Evolutionary conservation across 2,888 invertebrate genomes (phyloP), one percentile per base, ranked within the genome.

Genomic region (Thereva unica): DNA sequence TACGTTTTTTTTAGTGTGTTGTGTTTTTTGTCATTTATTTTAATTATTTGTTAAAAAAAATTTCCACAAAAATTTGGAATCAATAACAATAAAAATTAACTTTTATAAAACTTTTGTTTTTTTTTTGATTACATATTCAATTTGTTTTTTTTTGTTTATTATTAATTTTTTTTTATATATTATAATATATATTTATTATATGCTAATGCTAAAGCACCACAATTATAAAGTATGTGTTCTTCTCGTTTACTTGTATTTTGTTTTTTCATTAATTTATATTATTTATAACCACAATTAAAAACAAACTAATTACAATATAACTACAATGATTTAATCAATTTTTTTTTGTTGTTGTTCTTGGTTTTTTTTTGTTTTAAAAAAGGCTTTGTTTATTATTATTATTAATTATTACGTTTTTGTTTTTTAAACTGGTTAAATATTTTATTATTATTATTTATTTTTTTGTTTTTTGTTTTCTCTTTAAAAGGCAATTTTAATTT

Each of bases 181-280:
- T 23, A 23, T 23, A 23, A 23, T 23, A 23, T 23, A 23, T 23
- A 23, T 23, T 2, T 23, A 23, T 23, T 23, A 23, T 23, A 23
- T 49, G 61, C 61, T 61, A 61, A 49, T 61, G 61, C 61, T 61
- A 61, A 61, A 61, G 61, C 61, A 61, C 61, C 61, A 61, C 61
- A 45, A 61, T 49, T 61, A 61, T 34, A 50, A 61, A 61, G 50
- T 61, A 12, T 61, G 49, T 61, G 41, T 40, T 61, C 35, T 61
- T 50, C 50, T 50, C 50, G 49, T 40, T 50, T 61, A 59, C 49
- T 40, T 61, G 50, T 50, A 50, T 50, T 50, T 61, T 61, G 49
- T 47, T 61, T 61, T n/a, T n/a, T n/a, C n/a, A n/a, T n/a, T n/a
- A n/a, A 61, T 50, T 50, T 61, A 23, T 23, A 23, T 23, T 2